Evolutionary conservation across 2,113 vertebrate genomes (phyloP).

Genomic region (Ariopsis seemanni): DNA sequence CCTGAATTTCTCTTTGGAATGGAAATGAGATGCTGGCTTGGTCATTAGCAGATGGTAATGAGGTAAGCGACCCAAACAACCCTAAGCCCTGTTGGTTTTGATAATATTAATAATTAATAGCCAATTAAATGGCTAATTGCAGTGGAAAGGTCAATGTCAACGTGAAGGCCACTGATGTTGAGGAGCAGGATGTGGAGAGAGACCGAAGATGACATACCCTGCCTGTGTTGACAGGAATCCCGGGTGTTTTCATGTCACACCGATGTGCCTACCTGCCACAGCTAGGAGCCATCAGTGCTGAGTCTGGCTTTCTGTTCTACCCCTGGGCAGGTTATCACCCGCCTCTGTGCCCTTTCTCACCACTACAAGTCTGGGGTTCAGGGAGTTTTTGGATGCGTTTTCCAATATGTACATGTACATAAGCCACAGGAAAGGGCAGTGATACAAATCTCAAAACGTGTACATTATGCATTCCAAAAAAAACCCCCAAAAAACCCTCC

Average conservation of each 20-base stretch:
- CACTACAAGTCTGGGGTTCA: conserved; percentile 17
- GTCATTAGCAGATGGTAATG: conserved; percentile 77
- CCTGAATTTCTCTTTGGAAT: conserved; percentile 64
- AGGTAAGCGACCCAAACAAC: conserved; percentile 76
- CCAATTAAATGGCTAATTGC: conserved; percentile 77
- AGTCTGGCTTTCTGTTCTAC: conserved; percentile 70
- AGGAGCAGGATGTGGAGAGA: conserved; percentile 32
- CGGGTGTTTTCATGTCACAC: conserved; percentile 65
- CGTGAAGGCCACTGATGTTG: conserved; percentile 63
- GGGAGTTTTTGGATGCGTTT: neutral
- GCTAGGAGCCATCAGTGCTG: conserved; percentile 69
- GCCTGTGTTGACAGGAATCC: conserved; percentile 67
- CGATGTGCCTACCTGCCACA: conserved; percentile 59
- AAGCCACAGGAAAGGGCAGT: neutral
- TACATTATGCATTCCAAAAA: neutral
- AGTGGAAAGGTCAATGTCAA: conserved; percentile 77
- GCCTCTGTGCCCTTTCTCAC: conserved; percentile 24
- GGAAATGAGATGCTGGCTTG: conserved; percentile 74
- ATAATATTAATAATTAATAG: conserved; percentile 76
- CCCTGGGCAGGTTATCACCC: conserved; percentile 27
- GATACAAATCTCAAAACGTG: neutral
- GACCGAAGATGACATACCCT: conserved; percentile 18
- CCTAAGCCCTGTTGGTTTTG: conserved; percentile 75
- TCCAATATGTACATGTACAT: conserved; percentile 21
- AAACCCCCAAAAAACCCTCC: neutral